These are phyloP conservation scores for Scelioninae gen. 2 DNA, from an alignment of 2,888 invertebrate species.

Conservation along the genomic window DNA sequence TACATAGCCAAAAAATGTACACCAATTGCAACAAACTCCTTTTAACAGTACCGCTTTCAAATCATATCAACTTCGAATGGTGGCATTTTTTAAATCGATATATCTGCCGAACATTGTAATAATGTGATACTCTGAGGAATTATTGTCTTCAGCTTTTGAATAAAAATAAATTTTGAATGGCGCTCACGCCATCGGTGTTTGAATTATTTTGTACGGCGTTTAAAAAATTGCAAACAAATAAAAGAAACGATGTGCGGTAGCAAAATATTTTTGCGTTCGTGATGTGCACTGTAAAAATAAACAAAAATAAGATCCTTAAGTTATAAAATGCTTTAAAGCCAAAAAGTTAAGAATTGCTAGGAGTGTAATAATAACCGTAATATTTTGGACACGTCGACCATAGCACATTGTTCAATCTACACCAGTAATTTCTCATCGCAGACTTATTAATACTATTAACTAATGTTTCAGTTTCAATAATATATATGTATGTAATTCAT, in stretches of 20 bases:
- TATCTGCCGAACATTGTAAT: slow-evolving; percentile 4
- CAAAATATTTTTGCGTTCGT: slow-evolving; percentile 11
- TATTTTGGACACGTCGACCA: slow-evolving; percentile 49
- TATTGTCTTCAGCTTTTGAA: slow-evolving; percentile 2
- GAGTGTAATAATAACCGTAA: slow-evolving; percentile 19
- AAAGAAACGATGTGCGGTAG: slow-evolving; percentile 18
- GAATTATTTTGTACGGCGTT: slow-evolving; percentile 29
- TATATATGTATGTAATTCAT: slow-evolving; percentile 28
- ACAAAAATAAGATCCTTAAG: neutral
- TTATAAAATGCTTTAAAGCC: slow-evolving; percentile 32
- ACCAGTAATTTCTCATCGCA: slow-evolving; percentile 46
- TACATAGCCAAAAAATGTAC: neutral
- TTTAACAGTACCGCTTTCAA: neutral
- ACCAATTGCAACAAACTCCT: too few species aligned
- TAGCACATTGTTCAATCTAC: slow-evolving; percentile 53
- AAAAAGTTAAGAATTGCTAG: slow-evolving; percentile 19
- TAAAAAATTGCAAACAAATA: slow-evolving; percentile 15
- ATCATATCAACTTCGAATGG: slow-evolving; percentile 7
- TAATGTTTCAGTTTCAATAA: slow-evolving; percentile 35
- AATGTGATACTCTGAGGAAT: neutral
- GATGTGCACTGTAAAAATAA: neutral
- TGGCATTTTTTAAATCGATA: neutral
- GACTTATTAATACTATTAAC: slow-evolving; percentile 38
- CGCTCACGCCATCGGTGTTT: neutral
- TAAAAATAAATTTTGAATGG: slow-evolving; percentile 7